Evolutionary conservation across 2,888 invertebrate genomes (phyloP).

Genomic region (Clusia tigrina): DNA sequence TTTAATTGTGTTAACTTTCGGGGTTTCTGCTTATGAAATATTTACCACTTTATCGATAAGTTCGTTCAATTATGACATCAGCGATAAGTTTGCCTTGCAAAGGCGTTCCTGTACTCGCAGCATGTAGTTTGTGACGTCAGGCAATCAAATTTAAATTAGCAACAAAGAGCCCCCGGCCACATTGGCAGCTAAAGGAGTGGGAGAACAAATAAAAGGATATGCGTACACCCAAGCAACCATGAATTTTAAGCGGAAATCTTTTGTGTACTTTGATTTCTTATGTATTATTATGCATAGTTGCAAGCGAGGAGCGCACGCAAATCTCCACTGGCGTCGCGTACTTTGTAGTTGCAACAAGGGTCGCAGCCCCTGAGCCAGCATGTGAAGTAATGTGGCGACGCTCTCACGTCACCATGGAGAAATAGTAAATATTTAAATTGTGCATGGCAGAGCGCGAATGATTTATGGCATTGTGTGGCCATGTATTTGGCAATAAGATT

Average conservation of each 20-base stretch:
- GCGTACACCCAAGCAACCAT: too few species aligned
- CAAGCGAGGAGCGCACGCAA: background rate
- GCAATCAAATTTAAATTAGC: background rate
- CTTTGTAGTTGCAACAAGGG: too few species aligned
- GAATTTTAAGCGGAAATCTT: constrained; percentile 8
- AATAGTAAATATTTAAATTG: constrained; percentile 44
- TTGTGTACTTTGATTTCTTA: constrained; percentile 12
- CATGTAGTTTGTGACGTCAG: background rate
- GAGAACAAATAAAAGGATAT: background rate
- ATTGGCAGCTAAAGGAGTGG: background rate
- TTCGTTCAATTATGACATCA: constrained; percentile 17
- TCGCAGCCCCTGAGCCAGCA: too few species aligned
- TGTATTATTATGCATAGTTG: background rate
- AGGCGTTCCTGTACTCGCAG: background rate
- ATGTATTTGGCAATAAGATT: constrained; percentile 32
- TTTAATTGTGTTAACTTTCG: constrained; percentile 24
- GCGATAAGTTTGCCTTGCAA: background rate
- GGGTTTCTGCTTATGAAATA: constrained; percentile 33
- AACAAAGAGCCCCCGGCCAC: background rate
- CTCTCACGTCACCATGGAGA: constrained; percentile 30
- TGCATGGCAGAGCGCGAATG: constrained; percentile 43
- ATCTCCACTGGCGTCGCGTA: background rate
- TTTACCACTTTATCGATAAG: constrained; percentile 50
- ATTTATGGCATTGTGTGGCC: constrained; percentile 33
- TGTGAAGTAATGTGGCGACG: too few species aligned